Conservation (phyloP, 1,140 invertebrate genomes). For the Pseudomyrmex pallidus region DNA sequence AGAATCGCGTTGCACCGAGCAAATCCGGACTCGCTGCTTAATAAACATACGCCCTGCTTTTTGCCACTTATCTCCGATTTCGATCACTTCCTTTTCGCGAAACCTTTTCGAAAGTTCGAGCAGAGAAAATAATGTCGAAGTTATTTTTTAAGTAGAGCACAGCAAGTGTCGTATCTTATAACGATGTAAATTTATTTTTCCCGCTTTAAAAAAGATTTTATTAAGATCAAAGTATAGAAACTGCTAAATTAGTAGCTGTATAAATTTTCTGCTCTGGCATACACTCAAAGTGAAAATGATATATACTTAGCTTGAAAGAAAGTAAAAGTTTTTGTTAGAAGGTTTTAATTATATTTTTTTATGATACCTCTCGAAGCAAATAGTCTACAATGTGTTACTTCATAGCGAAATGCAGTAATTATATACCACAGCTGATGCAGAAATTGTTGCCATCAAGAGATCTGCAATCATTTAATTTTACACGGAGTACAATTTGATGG, state of each 20-base stretch:
- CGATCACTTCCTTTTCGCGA: conserved; percentile 37
- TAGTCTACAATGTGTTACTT: conserved; percentile 20
- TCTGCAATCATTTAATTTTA: conserved; percentile 41
- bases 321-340: background rate
- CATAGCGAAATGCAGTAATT: conserved; percentile 14
- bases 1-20: conserved; percentile 68
- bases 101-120: background rate
- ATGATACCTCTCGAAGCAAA: conserved; percentile 1
- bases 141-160: too few relatives aligned
- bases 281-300: background rate
- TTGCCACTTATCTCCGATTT: conserved; percentile 35
- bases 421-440: background rate
- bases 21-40: conserved; percentile 66
- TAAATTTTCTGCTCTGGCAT: background rate
- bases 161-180: background rate
- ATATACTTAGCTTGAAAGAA: background rate
- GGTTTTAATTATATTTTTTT: background rate
- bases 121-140: background rate
- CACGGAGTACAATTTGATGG: conserved; percentile 29
- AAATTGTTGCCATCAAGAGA: conserved; percentile 19
- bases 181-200: background rate
- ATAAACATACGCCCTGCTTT: conserved; percentile 60
- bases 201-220: background rate
- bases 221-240: background rate
- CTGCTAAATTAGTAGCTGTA: background rate